Conservation (phyloP, 2,888 invertebrate genomes). For the Anthophora plumipes region DNA sequence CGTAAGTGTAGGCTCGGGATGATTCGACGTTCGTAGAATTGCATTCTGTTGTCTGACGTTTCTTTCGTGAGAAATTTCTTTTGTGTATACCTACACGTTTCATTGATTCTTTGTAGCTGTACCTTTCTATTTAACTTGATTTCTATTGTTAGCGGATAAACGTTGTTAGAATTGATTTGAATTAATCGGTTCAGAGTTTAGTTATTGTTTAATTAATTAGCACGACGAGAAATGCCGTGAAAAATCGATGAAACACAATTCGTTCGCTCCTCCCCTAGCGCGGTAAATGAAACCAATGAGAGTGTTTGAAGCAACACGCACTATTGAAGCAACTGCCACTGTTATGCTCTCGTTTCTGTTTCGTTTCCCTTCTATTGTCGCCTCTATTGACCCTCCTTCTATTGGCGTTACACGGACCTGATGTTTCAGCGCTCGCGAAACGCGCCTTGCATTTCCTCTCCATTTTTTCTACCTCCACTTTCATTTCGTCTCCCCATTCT, state of each 20-base stretch:
- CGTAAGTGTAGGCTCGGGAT: not conserved
- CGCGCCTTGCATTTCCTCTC: conserved; percentile 32
- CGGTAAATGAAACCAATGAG: conserved; percentile 13
- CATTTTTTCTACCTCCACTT: conserved; percentile 8
- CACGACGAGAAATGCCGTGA: too few relatives aligned
- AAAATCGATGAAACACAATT: conserved; percentile 3
- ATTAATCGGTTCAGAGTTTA: too few relatives aligned
- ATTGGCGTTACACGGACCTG: conserved; percentile 47
- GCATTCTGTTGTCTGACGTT: not conserved
- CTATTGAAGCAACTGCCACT: conserved; percentile 24
- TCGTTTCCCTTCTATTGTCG: conserved; percentile 60
- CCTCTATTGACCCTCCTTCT: conserved; percentile 40
- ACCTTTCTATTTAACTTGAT: too few relatives aligned
- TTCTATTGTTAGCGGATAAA: too few relatives aligned
- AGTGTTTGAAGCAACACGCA: conserved; percentile 11
- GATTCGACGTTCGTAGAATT: not conserved
- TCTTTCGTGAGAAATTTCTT: not conserved
- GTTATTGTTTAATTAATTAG: conserved; percentile 2
- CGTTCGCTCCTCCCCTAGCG: not conserved
- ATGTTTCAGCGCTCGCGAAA: conserved; percentile 49
- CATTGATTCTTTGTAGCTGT: too few relatives aligned
- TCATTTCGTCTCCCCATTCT: not conserved
- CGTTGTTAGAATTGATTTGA: too few relatives aligned
- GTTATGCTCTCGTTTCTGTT: conserved; percentile 46
- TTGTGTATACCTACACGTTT: too few relatives aligned